Conservation (phyloP, 2,113 vertebrate genomes). For the Grus americana region DNA sequence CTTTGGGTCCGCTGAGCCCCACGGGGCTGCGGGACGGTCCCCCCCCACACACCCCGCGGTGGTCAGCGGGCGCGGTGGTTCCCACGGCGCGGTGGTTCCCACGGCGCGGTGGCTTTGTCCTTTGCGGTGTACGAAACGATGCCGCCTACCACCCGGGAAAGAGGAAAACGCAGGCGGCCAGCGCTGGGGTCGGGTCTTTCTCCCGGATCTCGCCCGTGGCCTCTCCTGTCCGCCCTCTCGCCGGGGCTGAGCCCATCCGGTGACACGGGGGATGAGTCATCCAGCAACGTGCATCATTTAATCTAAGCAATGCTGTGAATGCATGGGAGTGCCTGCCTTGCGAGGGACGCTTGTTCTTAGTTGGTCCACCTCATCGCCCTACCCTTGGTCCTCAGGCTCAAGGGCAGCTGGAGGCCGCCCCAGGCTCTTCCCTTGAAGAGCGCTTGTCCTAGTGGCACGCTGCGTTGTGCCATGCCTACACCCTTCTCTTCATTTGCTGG, state of each 20-base stretch:
- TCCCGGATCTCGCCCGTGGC: too few relatives aligned
- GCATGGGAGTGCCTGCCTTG: rapidly evolving
- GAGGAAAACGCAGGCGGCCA: too few relatives aligned
- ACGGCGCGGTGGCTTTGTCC: neutral
- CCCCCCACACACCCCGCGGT: neutral
- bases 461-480: rapidly evolving
- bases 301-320: rapidly evolving
- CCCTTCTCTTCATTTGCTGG: rapidly evolving
- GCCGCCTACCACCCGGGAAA: too few relatives aligned
- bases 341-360: rapidly evolving
- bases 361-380: rapidly evolving
- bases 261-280: too few relatives aligned
- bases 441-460: rapidly evolving
- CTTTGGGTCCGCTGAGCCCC: too few relatives aligned
- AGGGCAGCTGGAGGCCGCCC: neutral
- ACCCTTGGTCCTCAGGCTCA: rapidly evolving
- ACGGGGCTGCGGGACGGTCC: too few relatives aligned
- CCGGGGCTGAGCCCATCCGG: neutral
- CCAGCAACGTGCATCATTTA: rapidly evolving
- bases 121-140: rapidly evolving
- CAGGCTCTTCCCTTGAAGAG: too few relatives aligned
- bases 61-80: neutral
- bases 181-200: rapidly evolving
- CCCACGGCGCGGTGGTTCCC: neutral
- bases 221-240: too few relatives aligned